These are phyloP conservation scores for Apantesis nais DNA, from an alignment of 2,888 invertebrate species.

Conservation along the genomic window DNA sequence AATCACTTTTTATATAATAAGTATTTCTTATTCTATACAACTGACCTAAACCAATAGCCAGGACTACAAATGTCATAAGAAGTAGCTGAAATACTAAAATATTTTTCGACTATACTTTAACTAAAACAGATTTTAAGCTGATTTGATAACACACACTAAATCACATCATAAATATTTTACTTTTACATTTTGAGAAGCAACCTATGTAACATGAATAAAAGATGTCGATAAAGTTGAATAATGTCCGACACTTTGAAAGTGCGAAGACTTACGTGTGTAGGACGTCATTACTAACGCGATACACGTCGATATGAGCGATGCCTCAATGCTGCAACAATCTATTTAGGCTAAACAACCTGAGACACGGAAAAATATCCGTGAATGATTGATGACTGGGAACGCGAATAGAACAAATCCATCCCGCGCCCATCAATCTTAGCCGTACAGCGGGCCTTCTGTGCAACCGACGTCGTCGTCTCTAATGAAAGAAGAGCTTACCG, in stretches of 20 bases:
- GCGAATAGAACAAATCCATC: slow-evolving; percentile 85
- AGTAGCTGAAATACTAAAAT: background rate
- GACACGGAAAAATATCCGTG: slow-evolving; percentile 84
- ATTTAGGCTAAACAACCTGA: slow-evolving; percentile 83
- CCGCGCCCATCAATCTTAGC: slow-evolving; percentile 81
- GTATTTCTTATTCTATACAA: too few relatives aligned
- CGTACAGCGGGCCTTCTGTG: slow-evolving; percentile 64
- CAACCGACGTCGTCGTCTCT: slow-evolving; percentile 76
- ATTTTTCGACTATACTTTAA: slow-evolving; percentile 2
- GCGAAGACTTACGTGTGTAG: slow-evolving; percentile 40
- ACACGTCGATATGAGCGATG: slow-evolving; percentile 70
- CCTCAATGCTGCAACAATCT: slow-evolving; percentile 77
- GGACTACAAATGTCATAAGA: background rate
- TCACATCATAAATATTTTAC: slow-evolving; percentile 22
- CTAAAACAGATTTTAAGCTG: slow-evolving; percentile 20
- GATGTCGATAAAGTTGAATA: slow-evolving; percentile 45
- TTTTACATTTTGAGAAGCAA: slow-evolving; percentile 32
- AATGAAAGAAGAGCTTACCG: slow-evolving; percentile 84
- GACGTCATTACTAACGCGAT: slow-evolving; percentile 70
- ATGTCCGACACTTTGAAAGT: slow-evolving; percentile 39
- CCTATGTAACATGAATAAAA: slow-evolving; percentile 41
- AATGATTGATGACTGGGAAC: slow-evolving; percentile 83
- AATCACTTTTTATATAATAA: too few relatives aligned
- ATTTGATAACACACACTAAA: slow-evolving; percentile 26
- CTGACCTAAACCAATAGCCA: background rate